Base-by-base conservation (phyloP, 2,888 invertebrate genomes). In the Agrochola circellaris region DNA sequence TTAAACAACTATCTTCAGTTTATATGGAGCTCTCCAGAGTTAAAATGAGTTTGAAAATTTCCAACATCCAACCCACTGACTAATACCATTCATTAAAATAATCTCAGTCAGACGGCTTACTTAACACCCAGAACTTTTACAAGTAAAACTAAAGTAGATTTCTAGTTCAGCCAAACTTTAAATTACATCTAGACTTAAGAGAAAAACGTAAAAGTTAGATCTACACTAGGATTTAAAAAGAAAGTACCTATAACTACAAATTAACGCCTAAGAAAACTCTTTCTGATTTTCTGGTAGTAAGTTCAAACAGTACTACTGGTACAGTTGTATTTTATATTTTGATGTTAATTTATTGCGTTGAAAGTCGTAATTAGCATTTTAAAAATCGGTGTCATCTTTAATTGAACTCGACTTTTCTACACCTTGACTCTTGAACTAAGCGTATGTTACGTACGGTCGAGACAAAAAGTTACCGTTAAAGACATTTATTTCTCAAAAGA, bases 71-170 rank as follows among this genome's bases (percentile, higher is more conserved):
- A 45, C 17, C 8, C 42, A n/a, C 56, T 51, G 11, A 73, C 48
- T 73, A 42, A 56, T 54, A 38, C 38, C 45, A 1, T 30, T 17
- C 17, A 56, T 56, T 64, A 62, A 79, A 80, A 38, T 64, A 73
- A 81, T 73, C 56, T 64, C 11, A 15, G 26, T n/a, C n/a, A 51
- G 56, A 56, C 17, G 23, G 73, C n/a, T 81, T 51, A 30, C n/a
- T 72, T 8, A 42, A 80, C 3, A 30, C 56, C n/a, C 17, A 26
- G 15, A 75, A 64, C 77, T 64, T 64, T 64, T 17, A 34, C 5
- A 58, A 54, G n/a, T 51, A 23, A 54, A 54, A 34, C 23, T 30
- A 17, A 42, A 61, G n/a, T 61, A 42, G 20, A 34, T 34, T 6
- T 65, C 34, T 77, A 54, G 64, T 30, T 45, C 23, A 66, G 26